phyloP scores from a whole-genome alignment of 2,888 invertebrate species.

The Glaucopsyche alexis region DNA sequence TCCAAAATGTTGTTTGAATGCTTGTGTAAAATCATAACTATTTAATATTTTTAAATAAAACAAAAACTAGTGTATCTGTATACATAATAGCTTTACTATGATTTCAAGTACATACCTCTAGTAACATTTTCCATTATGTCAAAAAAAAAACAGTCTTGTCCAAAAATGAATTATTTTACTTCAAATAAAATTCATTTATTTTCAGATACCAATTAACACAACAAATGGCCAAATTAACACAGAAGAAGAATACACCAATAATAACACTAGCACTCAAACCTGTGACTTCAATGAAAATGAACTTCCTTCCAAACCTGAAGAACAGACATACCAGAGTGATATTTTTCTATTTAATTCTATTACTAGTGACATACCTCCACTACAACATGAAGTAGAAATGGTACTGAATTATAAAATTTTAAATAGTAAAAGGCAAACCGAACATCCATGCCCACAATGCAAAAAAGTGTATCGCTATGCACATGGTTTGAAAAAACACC shows the following conservation, averaged over 20 bases:
- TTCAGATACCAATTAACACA: not conserved
- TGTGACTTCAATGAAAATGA: not conserved
- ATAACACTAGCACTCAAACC: not conserved
- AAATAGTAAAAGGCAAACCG: not conserved
- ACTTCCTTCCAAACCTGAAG: not conserved
- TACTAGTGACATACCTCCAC: not conserved
- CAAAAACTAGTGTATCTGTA: no score
- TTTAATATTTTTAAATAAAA: no score
- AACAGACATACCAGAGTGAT: not conserved
- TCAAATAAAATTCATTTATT: not conserved
- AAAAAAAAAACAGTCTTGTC: no score
- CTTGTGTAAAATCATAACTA: no score
- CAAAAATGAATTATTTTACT: no score
- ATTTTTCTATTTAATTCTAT: conserved; percentile 17
- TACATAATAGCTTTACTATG: no score
- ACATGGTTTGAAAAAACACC: conserved; percentile 7
- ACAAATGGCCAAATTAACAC: not conserved
- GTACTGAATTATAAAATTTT: not conserved
- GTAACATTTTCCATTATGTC: no score
- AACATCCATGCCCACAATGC: conserved; percentile 1
- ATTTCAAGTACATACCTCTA: no score
- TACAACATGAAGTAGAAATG: conserved; percentile 17
- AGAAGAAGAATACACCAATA: not conserved
- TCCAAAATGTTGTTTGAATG: no score
- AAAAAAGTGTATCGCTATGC: conserved; percentile 1